phyloP scores from a whole-genome alignment of 2,888 invertebrate species.

The Leptogaster cylindrica region DNA sequence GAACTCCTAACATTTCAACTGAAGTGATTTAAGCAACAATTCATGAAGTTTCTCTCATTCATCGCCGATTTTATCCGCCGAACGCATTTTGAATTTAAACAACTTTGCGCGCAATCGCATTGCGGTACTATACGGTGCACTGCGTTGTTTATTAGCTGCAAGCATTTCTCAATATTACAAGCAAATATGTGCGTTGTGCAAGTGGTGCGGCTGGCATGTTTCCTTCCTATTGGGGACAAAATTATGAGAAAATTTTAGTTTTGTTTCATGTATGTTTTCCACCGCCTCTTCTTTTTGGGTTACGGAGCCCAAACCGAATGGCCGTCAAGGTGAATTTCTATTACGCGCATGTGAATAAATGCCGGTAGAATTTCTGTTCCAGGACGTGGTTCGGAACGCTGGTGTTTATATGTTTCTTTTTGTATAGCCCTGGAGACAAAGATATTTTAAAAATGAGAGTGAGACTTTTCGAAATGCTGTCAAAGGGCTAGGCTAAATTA shows the following conservation, averaged over 20 bases:
- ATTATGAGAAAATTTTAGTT: slow-evolving; percentile 21
- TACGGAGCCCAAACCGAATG: neutral
- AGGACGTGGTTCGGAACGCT: no score
- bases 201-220: slow-evolving; percentile 17
- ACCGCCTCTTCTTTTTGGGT: slow-evolving; percentile 12
- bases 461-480: no score
- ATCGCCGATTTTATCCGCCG: slow-evolving; percentile 2
- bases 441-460: no score
- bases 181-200: slow-evolving; percentile 25
- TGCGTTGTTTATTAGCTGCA: slow-evolving; percentile 7
- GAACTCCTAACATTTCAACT: neutral
- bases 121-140: neutral
- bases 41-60: slow-evolving; percentile 34
- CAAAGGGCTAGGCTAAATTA: no score
- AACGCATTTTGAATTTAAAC: slow-evolving; percentile 20
- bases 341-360: no score
- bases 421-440: no score
- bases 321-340: slow-evolving; percentile 20
- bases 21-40: slow-evolving; percentile 7
- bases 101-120: slow-evolving; percentile 10
- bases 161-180: slow-evolving; percentile 37
- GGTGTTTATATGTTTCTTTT: no score
- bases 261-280: slow-evolving; percentile 2
- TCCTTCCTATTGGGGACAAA: slow-evolving; percentile 23
- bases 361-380: no score